Evolutionary conservation across 2,888 invertebrate genomes (phyloP), one percentile per base, ranked within the genome.

Genomic region (Carterocephalus palaemon): DNA sequence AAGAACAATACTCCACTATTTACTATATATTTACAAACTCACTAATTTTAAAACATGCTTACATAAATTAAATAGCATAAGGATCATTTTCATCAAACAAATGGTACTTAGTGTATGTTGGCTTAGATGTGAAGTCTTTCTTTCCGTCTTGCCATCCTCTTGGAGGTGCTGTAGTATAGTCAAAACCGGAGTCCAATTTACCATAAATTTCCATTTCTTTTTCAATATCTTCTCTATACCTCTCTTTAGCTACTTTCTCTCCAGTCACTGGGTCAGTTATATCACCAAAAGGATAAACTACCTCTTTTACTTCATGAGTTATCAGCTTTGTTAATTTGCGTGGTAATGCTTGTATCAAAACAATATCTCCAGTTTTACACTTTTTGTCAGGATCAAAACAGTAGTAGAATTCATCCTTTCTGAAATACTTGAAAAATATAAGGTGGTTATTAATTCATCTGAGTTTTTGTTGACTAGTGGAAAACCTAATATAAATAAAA

Each of bases 181-280:
- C 89, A 69, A 95, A 96, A 20, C 89, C 88, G 28, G 88, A 88
- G 2, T 90, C 74, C 0, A 89, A 81, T 75, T 91, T 90, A 32
- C 95, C 95, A 85, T 90, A 95, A 15, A 93, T 54, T 64, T 92
- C 83, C 53, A 88, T 89, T 41, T 89, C 84, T 60, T 87, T 89
- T 31, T 93, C 92, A 49, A 95, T 88, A 46, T 93, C 89, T 48
- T 95, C 93, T 62, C 95, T 90, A 66, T 93, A 96, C 63, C 88
- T 87, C 49, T 90, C 90, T 37, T 88, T 91, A 0, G 93, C 91
- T 24, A 93, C 91, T 74, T 93, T 92, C 67, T 94, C 94, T 8
- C 93, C 93, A 28, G 93, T 93, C 13, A 96, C 81, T 1, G 96
- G 96, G 76, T 95, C 95, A n/a, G 91, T 93, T 37, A 95, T 84